Conservation (phyloP, 2,888 invertebrate species). For the Tenthredo notha region DNA sequence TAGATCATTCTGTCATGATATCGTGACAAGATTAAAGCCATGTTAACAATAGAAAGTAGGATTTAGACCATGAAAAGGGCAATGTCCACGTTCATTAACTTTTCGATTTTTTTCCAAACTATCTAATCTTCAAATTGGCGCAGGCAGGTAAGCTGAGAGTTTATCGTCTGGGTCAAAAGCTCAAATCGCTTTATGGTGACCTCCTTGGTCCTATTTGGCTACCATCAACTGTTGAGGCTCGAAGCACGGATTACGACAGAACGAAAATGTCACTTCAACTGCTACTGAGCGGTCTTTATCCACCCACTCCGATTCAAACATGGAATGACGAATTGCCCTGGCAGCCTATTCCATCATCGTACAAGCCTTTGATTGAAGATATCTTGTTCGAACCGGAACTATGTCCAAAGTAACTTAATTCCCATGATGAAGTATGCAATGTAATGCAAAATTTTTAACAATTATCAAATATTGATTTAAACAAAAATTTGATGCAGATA, state of each 20-base stretch:
- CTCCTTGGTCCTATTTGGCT: constrained; percentile 79
- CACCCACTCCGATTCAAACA: constrained; percentile 80
- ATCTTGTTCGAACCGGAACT: constrained; percentile 62
- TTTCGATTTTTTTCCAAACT: background rate
- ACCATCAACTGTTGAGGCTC: constrained; percentile 72
- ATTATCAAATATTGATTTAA: background rate
- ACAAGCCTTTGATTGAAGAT: constrained; percentile 59
- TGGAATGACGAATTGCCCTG: constrained; percentile 83
- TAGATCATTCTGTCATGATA: background rate
- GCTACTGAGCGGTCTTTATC: constrained; percentile 86
- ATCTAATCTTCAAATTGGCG: background rate
- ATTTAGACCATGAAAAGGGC: too few relatives aligned
- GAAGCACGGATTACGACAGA: constrained; percentile 86
- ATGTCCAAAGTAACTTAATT: constrained; percentile 62
- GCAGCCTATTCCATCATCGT: constrained; percentile 84
- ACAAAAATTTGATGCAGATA: constrained; percentile 60
- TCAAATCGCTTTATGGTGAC: constrained; percentile 78
- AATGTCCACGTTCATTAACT: too few relatives aligned
- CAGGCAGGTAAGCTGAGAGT: constrained; percentile 81
- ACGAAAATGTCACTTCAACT: constrained; percentile 88
- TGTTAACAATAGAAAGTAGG: too few relatives aligned
- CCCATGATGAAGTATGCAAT: background rate
- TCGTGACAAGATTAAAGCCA: too few relatives aligned
- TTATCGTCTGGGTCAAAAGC: constrained; percentile 79
- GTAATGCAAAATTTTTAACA: background rate